Base-by-base conservation (phyloP, 2,888 invertebrate genomes). In the Enoplolaimus lenunculus region DNA sequence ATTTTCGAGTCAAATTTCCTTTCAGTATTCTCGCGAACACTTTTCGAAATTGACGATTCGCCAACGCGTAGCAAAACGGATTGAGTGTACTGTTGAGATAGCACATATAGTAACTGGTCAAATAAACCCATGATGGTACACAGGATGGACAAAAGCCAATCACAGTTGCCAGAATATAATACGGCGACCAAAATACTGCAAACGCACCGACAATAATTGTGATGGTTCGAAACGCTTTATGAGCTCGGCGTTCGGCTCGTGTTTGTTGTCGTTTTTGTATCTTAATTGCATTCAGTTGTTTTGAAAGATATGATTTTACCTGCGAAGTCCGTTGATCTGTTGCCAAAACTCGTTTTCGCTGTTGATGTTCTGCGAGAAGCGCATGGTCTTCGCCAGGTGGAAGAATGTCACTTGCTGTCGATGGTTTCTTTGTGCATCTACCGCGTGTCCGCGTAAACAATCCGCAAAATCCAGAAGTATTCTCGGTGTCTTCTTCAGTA, bases 201-300 rank as follows among this genome's bases (percentile, higher is more conserved):
- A 80, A 80, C 64, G 77, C 75, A 30, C 80, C 80, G 29, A 80
- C 79, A 68, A 80, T 80, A 72, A 79, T 77, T 21, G 80, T 80
- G 68, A 80, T 80, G 1, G 80, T 80, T 66, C 79, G 76, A 72
- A 75, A 76, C 33, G 78, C 79, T 72, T 79, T 80, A 68, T 77
- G 77, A 0, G 80, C 80, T 30, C 80, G 72, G 68, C 76, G 76
- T 70, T 79, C 79, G 2, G 78, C 78, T 70, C 74, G 74, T 2
- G 77, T 75, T 34, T 71, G 71, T 62, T 78, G 76, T 1, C 71
- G 65, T 21, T 59, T 2, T 1, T 68, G 34, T 13, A 30, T 35
- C 30, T 34, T 26, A 57, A 64, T 2, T n/a, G n/a, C n/a, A n/a
- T n/a, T n/a, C n/a, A n/a, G n/a, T n/a, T n/a, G n/a, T n/a, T n/a